Base-by-base conservation (phyloP, 2,113 vertebrate species). In the Syrmaticus mikado region DNA sequence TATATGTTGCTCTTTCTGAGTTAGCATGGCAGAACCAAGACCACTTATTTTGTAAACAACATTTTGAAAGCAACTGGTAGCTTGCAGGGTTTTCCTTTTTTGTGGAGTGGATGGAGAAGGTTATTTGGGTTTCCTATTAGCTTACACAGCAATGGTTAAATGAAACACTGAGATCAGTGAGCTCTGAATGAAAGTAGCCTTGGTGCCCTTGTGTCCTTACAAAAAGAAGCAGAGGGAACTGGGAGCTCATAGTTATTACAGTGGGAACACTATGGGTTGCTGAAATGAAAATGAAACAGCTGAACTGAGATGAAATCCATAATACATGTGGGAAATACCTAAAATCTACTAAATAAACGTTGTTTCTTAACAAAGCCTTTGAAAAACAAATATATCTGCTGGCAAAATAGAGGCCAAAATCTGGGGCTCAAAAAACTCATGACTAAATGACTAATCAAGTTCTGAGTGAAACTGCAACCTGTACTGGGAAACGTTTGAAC, bases 221-320 rank as follows among this genome's bases (percentile, higher is more conserved):
- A 65, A 30, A 91, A 85, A 83, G 58, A 57, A 87, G 25, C 30
- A 41, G 8, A 18, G 73, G 64, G 81, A 95, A 19, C 28, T 6
- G 10, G 70, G 61, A 91, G 46, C 38, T 50, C 32, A 45, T 82
- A 3, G 3, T 82, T 96, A 38, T 94, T 95, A 61, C 50, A 85
- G 68, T 82, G 77, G 85, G 93, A 90, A 94, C 67, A 48, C 52
- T 87, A 45, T 67, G 52, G 64, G 16, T 55, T 90, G 85, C 93
- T 95, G 95, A 89, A 86, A 92, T 70, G 93, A 91, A 96, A 96
- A 96, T 94, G 65, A 95, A 97, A 93, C 96, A 97, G 96, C 95
- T 96, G 96, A 79, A 94, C 85, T 71, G 74, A 81, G 46, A 34
- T 72, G 88, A 95, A 95, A 64, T 57, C 68, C 16, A 32, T 65